Base-by-base conservation (phyloP, 2,113 vertebrate species). In the Callorhinus ursinus region DNA sequence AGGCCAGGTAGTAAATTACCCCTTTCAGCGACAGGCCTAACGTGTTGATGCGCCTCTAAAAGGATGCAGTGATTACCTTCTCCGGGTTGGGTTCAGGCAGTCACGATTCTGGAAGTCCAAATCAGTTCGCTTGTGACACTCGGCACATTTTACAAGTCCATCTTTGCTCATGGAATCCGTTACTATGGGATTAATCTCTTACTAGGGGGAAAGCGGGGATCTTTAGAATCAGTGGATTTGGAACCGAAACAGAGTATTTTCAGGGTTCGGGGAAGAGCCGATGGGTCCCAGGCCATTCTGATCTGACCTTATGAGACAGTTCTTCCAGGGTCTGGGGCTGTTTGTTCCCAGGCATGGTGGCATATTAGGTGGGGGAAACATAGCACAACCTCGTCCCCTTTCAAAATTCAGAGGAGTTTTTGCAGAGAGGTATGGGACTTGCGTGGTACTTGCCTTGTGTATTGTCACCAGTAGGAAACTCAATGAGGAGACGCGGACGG, bases 1-100 rank as follows among this genome's bases (percentile, higher is more conserved):
- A 88, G 72, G 39, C 53, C 59, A 86, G 65, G 67, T 15, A 71
- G 72, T 65, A 24, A 77, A 71, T 96, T n/a, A 85, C 19, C 18
- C 80, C 46, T 74, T 80, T 65, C 55, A 36, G 83, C 14, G 57
- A 36, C 36, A 76, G 31, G 22, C 21, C n/a, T 33, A 1, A 57
- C 57, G 65, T 86, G 46, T 15, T 59, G 92, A n/a, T 42, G 57
- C 12, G 0, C 36, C 24, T 57, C 4, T 8, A 57, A 69, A 81
- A 72, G 28, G 55, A 42, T 4, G 26, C 19, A 2, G 15, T 55
- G 53, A 46, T 94, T 65, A 42, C 71, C 31, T 85, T 69, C 55
- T 36, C 9, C 18, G 21, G 33, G 36, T 74, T 86, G 86, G 19
- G 33, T 42, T 55, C 51, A 63, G 72, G 81, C 22, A 33, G 46